A percentile compares a stretch with the other conserved stretches of the same genome.
Evolutionary conservation across 2,888 invertebrate genomes (phyloP).

Genomic region (Watsonalla binaria): DNA sequence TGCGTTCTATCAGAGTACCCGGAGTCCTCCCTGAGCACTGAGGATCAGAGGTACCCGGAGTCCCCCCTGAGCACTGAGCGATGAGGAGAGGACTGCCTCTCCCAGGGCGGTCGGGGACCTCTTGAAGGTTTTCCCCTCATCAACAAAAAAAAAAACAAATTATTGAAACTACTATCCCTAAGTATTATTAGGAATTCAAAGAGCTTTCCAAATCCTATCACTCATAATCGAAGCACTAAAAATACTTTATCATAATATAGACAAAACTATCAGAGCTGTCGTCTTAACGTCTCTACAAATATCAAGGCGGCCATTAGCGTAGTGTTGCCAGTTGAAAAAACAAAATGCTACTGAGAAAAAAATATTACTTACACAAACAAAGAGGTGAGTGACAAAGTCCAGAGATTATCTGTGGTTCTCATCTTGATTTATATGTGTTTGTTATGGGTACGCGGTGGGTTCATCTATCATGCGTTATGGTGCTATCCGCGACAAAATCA

Average conservation of each 20-base stretch:
- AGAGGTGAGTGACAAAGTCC: constrained; percentile 58
- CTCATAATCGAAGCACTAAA: neutral
- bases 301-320: constrained; percentile 42
- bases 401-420: constrained; percentile 45
- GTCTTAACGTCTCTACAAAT: constrained; percentile 47
- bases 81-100: too few species aligned
- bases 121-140: too few species aligned
- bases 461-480: constrained; percentile 49
- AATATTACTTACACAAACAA: constrained; percentile 28
- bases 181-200: too few species aligned
- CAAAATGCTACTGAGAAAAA: constrained; percentile 33
- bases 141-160: too few species aligned
- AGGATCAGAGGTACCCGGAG: too few species aligned
- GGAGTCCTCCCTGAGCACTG: too few species aligned
- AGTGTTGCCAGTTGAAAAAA: constrained; percentile 37
- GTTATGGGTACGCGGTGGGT: constrained; percentile 43
- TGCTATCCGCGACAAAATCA: constrained; percentile 44
- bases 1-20: too few species aligned
- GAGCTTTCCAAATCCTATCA: neutral
- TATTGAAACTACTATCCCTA: too few species aligned
- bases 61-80: too few species aligned
- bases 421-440: constrained; percentile 60
- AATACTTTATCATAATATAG: constrained; percentile 10
- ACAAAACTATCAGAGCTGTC: constrained; percentile 35
- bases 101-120: too few species aligned